Conservation (phyloP, 2,888 invertebrate genomes). For the Hydrotaea cyrtoneurina region DNA sequence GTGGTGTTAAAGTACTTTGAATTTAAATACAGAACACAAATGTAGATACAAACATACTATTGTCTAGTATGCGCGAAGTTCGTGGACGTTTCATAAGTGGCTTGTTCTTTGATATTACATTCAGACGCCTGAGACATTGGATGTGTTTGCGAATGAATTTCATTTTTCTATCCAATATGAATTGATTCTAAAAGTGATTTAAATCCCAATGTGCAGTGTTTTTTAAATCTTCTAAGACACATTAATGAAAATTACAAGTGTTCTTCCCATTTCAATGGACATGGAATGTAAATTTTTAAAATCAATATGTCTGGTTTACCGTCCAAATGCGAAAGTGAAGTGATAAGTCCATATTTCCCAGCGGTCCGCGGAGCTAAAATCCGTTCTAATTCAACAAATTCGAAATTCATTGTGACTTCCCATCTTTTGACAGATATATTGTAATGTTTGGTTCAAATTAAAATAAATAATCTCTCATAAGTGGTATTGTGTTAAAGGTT, state of each 20-base stretch:
- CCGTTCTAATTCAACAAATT: background rate
- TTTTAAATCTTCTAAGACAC: conserved; percentile 31
- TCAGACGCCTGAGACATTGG: background rate
- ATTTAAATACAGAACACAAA: background rate
- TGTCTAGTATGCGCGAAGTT: conserved; percentile 2
- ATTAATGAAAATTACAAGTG: conserved; percentile 33
- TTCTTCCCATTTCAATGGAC: background rate
- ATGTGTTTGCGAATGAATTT: conserved; percentile 7
- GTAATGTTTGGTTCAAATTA: conserved; percentile 26
- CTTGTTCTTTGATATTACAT: background rate
- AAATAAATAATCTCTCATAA: background rate
- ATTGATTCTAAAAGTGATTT: background rate
- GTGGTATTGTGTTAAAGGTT: conserved; percentile 53
- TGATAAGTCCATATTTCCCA: background rate
- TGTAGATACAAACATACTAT: background rate
- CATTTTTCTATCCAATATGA: background rate
- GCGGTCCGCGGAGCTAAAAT: background rate
- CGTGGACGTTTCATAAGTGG: background rate
- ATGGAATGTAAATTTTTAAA: background rate
- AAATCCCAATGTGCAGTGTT: conserved; percentile 30
- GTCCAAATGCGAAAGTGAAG: conserved; percentile 18
- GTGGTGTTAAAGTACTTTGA: conserved; percentile 3
- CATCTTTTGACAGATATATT: background rate
- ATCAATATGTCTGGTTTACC: background rate
- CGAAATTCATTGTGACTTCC: conserved; percentile 8